A percentile compares a stretch with the other conserved stretches of the same genome.
Conservation (phyloP, 2,113 vertebrate species). For the Zosterops lateralis region DNA sequence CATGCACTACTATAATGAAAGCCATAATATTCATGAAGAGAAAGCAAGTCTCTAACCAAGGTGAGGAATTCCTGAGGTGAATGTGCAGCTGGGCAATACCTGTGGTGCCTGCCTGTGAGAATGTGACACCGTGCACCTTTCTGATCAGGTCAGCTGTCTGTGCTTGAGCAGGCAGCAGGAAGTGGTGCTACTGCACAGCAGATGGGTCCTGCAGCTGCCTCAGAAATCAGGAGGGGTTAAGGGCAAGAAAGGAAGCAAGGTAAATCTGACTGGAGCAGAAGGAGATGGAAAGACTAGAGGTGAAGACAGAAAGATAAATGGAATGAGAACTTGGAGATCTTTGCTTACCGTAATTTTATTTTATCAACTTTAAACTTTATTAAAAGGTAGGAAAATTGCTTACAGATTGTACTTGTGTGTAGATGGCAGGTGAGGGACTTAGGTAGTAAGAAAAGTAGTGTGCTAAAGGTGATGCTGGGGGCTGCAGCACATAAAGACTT, state of each 20-base stretch:
- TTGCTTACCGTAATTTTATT: background rate
- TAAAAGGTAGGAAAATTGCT: background rate
- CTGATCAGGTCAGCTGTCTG: background rate
- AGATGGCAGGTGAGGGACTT: background rate
- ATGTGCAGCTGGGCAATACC: rapidly evolving
- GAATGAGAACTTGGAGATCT: background rate
- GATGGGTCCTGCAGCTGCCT: background rate
- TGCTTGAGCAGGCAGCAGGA: background rate
- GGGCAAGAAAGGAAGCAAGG: background rate
- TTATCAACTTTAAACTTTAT: background rate
- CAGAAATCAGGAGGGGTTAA: background rate
- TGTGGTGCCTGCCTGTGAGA: too few relatives aligned
- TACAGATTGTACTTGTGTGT: background rate
- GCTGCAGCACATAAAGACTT: background rate
- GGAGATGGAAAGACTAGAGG: background rate
- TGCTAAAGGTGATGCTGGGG: rapidly evolving
- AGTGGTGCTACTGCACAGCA: background rate
- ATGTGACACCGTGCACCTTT: background rate
- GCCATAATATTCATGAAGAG: background rate
- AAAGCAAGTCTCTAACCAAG: background rate
- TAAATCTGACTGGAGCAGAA: background rate
- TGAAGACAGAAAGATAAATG: background rate
- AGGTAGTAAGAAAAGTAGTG: background rate
- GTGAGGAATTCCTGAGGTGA: background rate
- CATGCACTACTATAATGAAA: background rate